Conservation (phyloP, 2,113 vertebrate genomes). For the Isichthys henryi region DNA sequence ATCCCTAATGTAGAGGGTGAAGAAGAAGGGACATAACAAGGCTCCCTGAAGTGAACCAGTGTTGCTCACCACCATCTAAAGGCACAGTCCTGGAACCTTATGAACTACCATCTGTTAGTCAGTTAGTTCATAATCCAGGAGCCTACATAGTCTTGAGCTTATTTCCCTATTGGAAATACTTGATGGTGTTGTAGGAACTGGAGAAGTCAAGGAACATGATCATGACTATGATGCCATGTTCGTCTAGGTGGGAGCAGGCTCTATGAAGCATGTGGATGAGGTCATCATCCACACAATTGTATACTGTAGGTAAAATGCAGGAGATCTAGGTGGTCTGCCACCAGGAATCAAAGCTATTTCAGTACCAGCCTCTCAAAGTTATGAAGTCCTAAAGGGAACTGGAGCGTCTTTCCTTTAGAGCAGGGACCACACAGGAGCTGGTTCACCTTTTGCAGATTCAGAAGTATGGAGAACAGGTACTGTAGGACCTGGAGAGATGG, state of each 20-base stretch:
- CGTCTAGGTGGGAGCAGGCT: background rate
- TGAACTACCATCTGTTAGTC: background rate
- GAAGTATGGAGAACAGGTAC: background rate
- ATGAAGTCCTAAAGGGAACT: too few species aligned
- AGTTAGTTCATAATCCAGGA: background rate
- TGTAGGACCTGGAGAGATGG: background rate
- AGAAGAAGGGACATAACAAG: too few species aligned
- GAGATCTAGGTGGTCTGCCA: too few species aligned
- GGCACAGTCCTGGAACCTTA: background rate
- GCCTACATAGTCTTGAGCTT: background rate
- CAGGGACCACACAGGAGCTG: too few species aligned
- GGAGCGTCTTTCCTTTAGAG: too few species aligned
- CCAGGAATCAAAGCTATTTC: too few species aligned
- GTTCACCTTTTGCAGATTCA: background rate
- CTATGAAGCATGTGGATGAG: too few species aligned
- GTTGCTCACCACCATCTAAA: background rate
- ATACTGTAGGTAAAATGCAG: too few species aligned
- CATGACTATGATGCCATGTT: background rate
- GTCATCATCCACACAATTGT: too few species aligned
- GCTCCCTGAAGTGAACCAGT: background rate
- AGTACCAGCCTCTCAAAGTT: too few species aligned
- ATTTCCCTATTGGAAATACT: background rate
- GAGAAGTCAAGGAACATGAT: background rate
- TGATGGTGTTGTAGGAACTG: background rate
- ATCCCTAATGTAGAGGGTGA: too few species aligned